phyloP scores from a whole-genome alignment of 2,797 vertebrate species.

The Phoeniculus purpureus region DNA sequence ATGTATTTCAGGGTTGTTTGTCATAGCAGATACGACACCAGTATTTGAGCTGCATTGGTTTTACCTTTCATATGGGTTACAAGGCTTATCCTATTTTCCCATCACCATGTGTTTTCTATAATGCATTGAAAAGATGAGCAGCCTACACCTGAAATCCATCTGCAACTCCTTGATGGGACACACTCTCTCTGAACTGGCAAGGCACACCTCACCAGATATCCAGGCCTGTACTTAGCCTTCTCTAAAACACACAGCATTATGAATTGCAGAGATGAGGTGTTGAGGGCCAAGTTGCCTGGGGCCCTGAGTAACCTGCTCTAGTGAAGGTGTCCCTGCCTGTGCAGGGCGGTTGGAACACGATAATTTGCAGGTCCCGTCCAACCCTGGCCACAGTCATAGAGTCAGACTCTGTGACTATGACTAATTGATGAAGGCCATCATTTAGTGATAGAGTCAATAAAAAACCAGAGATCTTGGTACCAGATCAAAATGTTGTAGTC shows the following conservation, averaged over 20 bases:
- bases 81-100: background rate
- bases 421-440: background rate
- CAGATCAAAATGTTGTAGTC: background rate
- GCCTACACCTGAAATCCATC: background rate
- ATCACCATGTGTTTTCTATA: background rate
- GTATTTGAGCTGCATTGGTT: background rate
- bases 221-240: background rate
- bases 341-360: too few relatives aligned
- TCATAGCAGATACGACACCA: background rate
- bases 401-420: too few relatives aligned
- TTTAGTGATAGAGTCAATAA: background rate
- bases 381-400: too few relatives aligned
- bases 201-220: background rate
- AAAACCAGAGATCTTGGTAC: background rate
- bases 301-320: too few relatives aligned
- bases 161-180: background rate
- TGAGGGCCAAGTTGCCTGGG: too few relatives aligned
- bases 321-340: too few relatives aligned
- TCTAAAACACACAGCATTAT: background rate
- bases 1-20: background rate
- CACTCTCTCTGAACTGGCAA: background rate
- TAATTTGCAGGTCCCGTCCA: too few relatives aligned
- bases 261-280: background rate
- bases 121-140: background rate
- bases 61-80: background rate